Evolutionary conservation across 2,113 vertebrate genomes (phyloP), one percentile per base, ranked within the genome.

Genomic region (Eleginops maclovinus): DNA sequence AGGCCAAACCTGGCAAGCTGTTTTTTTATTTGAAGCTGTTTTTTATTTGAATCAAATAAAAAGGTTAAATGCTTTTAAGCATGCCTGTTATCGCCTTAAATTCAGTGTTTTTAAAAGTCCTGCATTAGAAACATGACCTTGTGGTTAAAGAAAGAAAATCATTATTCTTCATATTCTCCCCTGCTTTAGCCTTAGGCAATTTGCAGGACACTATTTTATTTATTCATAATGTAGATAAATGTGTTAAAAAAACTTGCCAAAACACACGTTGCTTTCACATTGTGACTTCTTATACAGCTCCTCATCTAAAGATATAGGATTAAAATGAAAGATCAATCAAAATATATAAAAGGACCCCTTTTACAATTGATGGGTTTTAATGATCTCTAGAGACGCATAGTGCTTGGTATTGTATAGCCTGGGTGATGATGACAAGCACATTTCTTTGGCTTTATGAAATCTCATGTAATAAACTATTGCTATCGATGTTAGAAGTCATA

Each of bases 311-410:
- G 9, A 53, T 1, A 12, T 43, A 26, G 47, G 46, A 75, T 51
- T 28, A 26, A 36, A 22, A 19, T 61, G 19, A 68, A 31, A 68
- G 24, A 11, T 53, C 46, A 65, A 8, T 67, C 60, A 28, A 9
- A 12, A 21, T 44, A 58, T 76, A 75, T 51, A 54, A 67, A 60
- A 36, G 41, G 41, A 47, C 59, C 70, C 54, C 63, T 31, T 24
- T 13, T 46, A 44, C 59, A 9, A 19, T 24, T 43, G 31, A 44
- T 15, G 31, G 54, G 53, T 59, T 65, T 58, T 59, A 24, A 7
- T 75, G 64, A 77, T 75, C 51, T 59, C 68, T 12, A 51, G 16
- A 56, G 46, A 53, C 2, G 24, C 19, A 17, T 41, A 0, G 40
- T 5, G 4, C 6, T 55, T 31, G 2, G 6, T 66, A 63, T 56